Base-by-base conservation (phyloP, 2,888 invertebrate species). In the Biston stratarius region DNA sequence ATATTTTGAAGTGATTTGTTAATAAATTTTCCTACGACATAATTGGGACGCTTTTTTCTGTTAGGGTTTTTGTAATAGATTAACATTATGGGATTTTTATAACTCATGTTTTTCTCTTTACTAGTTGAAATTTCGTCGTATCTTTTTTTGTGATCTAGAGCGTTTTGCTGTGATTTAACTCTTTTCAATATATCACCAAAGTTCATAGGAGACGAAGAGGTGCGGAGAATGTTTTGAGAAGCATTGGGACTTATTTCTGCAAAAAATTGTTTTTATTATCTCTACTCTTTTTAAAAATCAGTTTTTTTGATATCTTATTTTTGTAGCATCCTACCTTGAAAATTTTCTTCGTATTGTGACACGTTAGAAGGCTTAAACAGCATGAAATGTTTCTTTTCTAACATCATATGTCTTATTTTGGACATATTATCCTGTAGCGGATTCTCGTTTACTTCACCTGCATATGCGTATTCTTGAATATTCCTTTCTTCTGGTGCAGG, bases 351-450 rank as follows among this genome's bases (percentile, higher is more conserved):
- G 11, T 11, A 11, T 12, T 14, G 3, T 15, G 53, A 53, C 0
- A 11, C 40, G 9, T 53, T 24, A 40, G 11, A 0, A 40, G 40
- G 38, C 11, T 53, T 24, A 6, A 6, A 0, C 1, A 5, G 52
- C 52, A 53, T 38, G 15, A 53, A 53, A 15, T 53, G 11, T 53
- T 53, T 53, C 36, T 10, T 15, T 40, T 40, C 40, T 11, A 40
- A 11, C 53, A 53, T 53, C 40, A 53, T 38, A 40, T 53, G 40
- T 40, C 53, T 53, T 9, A 53, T 24, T 40, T 53, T 38, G 6
- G 53, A 53, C 53, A 53, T 40, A 1, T n/a, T 53, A 11, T 53
- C 15, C 11, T 40, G 1, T 11, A 53, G 11, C 6, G 53, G 53
- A 5, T 11, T 38, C 0, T 10, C 7, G 15, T 8, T 36, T 3